phyloP scores from a whole-genome alignment of 1,140 invertebrate genomes.

The Schlechtendalia chinensis region DNA sequence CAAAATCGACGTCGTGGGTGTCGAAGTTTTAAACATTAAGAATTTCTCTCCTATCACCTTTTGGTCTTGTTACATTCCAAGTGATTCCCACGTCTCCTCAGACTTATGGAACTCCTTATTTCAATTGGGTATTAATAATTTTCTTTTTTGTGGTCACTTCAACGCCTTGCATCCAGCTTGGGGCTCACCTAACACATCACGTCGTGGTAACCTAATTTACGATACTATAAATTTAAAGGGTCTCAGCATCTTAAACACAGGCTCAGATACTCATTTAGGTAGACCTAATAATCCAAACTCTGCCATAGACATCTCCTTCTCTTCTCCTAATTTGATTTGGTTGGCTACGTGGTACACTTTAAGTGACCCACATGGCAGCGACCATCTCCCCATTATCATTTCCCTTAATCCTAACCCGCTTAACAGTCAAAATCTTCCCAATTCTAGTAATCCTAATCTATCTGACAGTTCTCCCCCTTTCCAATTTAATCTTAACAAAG shows the following conservation, averaged over 20 bases:
- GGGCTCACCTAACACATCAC: background rate
- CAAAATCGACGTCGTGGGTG: background rate
- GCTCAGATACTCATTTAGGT: background rate
- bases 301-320: background rate
- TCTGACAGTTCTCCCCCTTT: background rate
- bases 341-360: background rate
- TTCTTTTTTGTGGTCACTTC: background rate
- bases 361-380: background rate
- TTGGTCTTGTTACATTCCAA: background rate
- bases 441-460: background rate
- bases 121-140: background rate
- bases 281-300: background rate
- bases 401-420: background rate
- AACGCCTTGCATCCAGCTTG: background rate
- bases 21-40: background rate
- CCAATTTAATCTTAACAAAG: background rate
- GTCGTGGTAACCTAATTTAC: background rate
- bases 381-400: background rate
- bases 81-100: background rate
- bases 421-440: background rate
- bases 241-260: background rate
- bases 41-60: background rate
- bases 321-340: background rate
- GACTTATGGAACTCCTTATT: background rate
- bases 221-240: background rate